A percentile compares a stretch with the other conserved stretches of the same genome.
These are phyloP conservation scores for Zophobas atratus DNA, from an alignment of 1,140 invertebrate species.

Conservation along the genomic window DNA sequence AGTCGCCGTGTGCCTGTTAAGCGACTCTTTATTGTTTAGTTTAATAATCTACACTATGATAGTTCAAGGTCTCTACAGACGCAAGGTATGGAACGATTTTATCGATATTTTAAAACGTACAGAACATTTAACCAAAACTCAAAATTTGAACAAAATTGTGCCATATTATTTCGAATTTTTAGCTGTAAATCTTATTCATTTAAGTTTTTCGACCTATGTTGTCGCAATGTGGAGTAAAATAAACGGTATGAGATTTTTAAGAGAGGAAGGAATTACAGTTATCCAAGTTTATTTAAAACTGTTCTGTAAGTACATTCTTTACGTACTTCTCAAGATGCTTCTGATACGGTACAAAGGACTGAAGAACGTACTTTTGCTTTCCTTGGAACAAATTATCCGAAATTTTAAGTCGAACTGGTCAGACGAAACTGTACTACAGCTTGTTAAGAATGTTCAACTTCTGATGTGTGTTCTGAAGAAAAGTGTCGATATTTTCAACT, in stretches of 20 bases:
- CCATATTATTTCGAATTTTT: constrained; percentile 21
- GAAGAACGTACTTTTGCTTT: neutral
- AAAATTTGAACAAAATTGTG: neutral
- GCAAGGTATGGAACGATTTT: neutral
- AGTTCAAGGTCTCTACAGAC: neutral
- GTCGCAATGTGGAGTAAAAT: neutral
- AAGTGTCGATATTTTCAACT: neutral
- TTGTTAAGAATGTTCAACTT: too few species aligned
- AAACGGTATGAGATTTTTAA: too few species aligned
- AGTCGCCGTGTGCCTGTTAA: neutral
- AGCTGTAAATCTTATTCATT: neutral
- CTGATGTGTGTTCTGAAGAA: neutral
- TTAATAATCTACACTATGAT: neutral
- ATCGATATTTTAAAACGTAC: neutral
- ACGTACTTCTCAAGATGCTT: neutral
- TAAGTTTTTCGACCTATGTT: neutral
- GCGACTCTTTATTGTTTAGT: neutral
- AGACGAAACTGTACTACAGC: too few species aligned
- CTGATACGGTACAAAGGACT: neutral
- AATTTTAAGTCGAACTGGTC: too few species aligned
- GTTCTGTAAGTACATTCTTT: constrained; percentile 1
- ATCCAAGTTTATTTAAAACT: neutral
- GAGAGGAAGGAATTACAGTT: neutral
- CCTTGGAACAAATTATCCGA: neutral
- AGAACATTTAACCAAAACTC: neutral